These are phyloP conservation scores for Pristiophorus japonicus DNA, from an alignment of 2,113 vertebrate genomes.

Conservation along the genomic window DNA sequence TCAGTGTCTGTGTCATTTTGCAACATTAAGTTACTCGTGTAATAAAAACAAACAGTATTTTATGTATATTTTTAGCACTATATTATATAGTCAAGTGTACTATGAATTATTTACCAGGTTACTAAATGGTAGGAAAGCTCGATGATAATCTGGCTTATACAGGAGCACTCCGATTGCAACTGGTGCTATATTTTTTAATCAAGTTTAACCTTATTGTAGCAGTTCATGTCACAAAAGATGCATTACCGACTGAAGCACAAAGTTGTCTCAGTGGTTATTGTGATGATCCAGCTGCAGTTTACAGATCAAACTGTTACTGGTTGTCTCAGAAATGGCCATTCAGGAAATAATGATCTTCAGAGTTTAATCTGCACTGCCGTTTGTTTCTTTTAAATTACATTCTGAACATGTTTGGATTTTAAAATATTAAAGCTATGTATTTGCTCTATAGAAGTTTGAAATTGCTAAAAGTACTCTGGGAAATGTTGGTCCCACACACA, in stretches of 20 bases:
- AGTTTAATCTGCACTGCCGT: background rate
- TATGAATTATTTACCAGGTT: background rate
- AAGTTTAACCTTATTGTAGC: background rate
- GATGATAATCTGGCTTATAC: background rate
- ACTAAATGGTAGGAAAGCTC: background rate
- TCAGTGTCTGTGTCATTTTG: background rate
- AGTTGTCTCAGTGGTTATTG: background rate
- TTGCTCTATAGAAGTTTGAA: slow-evolving; percentile 73
- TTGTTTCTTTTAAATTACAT: background rate
- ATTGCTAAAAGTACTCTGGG: slow-evolving; percentile 72
- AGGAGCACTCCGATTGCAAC: background rate
- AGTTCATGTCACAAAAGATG: background rate
- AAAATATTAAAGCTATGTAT: background rate
- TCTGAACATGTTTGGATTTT: background rate
- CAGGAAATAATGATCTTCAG: background rate
- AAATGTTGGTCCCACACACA: slow-evolving; percentile 83
- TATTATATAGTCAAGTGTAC: background rate
- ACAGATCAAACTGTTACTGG: background rate
- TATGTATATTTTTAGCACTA: background rate
- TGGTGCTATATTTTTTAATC: background rate
- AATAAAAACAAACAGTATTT: background rate
- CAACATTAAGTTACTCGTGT: background rate
- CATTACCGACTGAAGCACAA: background rate
- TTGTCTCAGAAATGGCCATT: background rate
- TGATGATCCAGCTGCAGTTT: background rate